phyloP scores from a whole-genome alignment of 1,140 invertebrate species.

The Drosophila nasuta region DNA sequence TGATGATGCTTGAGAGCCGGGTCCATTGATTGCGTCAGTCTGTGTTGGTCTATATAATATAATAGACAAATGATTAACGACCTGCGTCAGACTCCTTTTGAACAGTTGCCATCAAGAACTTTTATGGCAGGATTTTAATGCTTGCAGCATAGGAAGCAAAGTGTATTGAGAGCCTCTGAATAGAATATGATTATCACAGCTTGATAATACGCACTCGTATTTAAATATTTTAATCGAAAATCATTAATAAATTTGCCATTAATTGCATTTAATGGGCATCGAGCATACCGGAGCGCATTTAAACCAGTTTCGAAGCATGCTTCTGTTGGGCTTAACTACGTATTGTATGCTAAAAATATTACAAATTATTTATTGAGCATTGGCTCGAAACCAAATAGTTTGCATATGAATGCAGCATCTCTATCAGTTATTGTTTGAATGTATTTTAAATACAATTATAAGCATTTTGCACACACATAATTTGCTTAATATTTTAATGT shows the following conservation, averaged over 20 bases:
- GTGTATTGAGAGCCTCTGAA: not conserved
- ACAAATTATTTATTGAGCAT: not conserved
- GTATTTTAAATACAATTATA: too few relatives aligned
- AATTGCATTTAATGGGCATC: not conserved
- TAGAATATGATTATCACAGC: not conserved
- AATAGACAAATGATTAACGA: slow-evolving; percentile 33
- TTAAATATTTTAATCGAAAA: not conserved
- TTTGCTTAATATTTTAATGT: too few relatives aligned
- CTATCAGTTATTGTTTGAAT: not conserved
- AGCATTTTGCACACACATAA: too few relatives aligned
- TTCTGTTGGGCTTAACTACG: not conserved
- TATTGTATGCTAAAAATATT: not conserved
- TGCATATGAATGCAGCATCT: not conserved
- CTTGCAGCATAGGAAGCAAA: too few relatives aligned
- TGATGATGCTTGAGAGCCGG: slow-evolving; percentile 17
- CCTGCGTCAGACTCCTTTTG: not conserved
- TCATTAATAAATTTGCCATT: slow-evolving; percentile 12
- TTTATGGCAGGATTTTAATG: slow-evolving; percentile 1
- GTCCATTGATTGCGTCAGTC: slow-evolving; percentile 28
- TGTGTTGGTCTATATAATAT: not conserved
- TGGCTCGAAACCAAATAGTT: not conserved
- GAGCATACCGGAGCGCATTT: not conserved
- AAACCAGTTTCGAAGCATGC: slow-evolving; percentile 1
- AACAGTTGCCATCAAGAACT: slow-evolving; percentile 1
- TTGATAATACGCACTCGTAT: not conserved